phyloP scores from a whole-genome alignment of 1,140 invertebrate genomes.

The Nephotettix cincticeps region DNA sequence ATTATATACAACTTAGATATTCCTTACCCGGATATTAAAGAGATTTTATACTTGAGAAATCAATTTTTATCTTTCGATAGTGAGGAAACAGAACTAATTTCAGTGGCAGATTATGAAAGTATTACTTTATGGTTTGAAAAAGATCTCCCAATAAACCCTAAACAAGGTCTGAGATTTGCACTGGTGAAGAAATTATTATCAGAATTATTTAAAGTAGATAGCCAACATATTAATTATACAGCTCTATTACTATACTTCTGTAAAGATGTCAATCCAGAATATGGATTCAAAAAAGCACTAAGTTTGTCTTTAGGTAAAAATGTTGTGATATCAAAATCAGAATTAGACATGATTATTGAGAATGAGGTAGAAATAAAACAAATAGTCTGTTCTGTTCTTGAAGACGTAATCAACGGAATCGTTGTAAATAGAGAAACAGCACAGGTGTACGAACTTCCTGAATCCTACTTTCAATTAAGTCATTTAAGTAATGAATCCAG shows the following conservation, averaged over 20 bases:
- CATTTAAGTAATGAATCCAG: background rate
- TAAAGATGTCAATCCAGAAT: slow-evolving; percentile 52
- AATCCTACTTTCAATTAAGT: background rate
- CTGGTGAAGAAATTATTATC: slow-evolving; percentile 55
- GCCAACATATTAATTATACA: slow-evolving; percentile 56
- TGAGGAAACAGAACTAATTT: slow-evolving; percentile 48
- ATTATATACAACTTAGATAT: slow-evolving; percentile 57
- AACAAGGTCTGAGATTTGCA: slow-evolving; percentile 43
- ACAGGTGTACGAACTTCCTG: background rate
- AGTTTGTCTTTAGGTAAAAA: slow-evolving; percentile 54
- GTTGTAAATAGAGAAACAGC: background rate
- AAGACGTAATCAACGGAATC: background rate
- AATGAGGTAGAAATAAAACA: background rate
- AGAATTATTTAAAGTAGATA: slow-evolving; percentile 51
- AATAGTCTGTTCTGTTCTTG: background rate
- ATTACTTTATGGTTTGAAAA: slow-evolving; percentile 57
- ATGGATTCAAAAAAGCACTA: slow-evolving; percentile 57
- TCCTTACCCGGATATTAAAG: slow-evolving; percentile 50
- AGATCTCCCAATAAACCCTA: slow-evolving; percentile 42
- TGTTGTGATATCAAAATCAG: slow-evolving; percentile 35
- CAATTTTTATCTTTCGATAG: slow-evolving; percentile 50
- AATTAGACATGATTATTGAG: background rate
- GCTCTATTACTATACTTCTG: slow-evolving; percentile 59
- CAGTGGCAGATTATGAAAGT: slow-evolving; percentile 44
- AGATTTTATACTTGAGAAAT: slow-evolving; percentile 51